Base-by-base conservation (phyloP, 2,888 invertebrate genomes). In the Cheilosia variabilis region DNA sequence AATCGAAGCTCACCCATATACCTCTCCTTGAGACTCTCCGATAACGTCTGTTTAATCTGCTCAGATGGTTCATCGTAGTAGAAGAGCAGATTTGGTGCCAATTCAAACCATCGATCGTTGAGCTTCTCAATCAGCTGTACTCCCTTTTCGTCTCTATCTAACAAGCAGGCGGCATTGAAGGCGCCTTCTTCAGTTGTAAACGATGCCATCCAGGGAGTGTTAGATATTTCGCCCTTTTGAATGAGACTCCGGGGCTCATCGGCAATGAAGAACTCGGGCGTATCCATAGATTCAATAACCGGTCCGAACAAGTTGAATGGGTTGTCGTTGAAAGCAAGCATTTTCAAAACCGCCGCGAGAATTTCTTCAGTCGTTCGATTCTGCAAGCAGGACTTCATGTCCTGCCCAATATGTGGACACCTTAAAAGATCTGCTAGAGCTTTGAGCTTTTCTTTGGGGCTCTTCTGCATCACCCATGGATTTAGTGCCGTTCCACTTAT, bases 241-340 rank as follows among this genome's bases (percentile, higher is more conserved):
- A 96, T 92, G 0, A 95, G 93, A 58, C 93, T 93, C 88, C 93
- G 93, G 0, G 96, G 96, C 82, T 95, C 93, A 84, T 95, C 93
- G 1, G 93, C 93, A 13, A 96, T 91, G 92, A 96, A 95, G 1
- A 95, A 94, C 34, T 94, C 92, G 15, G 91, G 88, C 0, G 91
- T 89, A 4, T 89, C 88, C 0, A 90, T 69, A 0, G 93, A 90
- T 88, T 96, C 96, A 0, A 94, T 93, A 0, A 95, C 95, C 0
- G 96, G 95, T 0, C 94, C 95, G 90, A 96, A 96, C 1, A 95
- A 95, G 1, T 95, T 94, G 90, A 95, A 95, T 87, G 96, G 94
- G 90, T 94, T 93, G 88, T 95, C 95, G n/a, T 66, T 24, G 31
- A 55, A 80, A 4, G 17, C 93, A 13, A 77, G 79, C 58, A 88